Evolutionary conservation across 2,888 invertebrate genomes (phyloP), one percentile per base, ranked within the genome.

Genomic region (Lasius platythorax): DNA sequence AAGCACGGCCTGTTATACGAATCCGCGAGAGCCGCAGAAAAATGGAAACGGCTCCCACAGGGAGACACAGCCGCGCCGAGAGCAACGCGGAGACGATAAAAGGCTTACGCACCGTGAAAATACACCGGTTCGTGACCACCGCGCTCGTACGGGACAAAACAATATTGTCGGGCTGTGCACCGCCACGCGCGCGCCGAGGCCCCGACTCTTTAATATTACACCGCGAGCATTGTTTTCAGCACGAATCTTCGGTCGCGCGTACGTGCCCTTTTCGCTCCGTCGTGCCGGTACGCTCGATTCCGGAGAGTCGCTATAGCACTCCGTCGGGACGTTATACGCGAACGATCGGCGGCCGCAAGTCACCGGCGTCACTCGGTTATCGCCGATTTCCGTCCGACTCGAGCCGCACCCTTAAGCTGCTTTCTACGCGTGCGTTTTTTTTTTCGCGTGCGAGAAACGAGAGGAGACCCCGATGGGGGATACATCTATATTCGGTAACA

Each of bases 141-240:
- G 91, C 85, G 87, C 89, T 78, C 43, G 50, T 72, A 82, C 89
- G 88, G 93, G 92, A 93, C 92, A 93, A 94, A 94, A 94, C 94
- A 93, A 94, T 93, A 92, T 94, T 92, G 92, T 93, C 93, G 92
- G n/a, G 86, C 85, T 67, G 74, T 81, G 82, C 82, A 30, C 67
- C 72, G 87, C 78, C 82, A 86, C 85, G 81, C 84, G 82, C 84
- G 73, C 53, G 18, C n/a, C 53, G 53, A 53, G 68, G 75, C 84
- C 81, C 76, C 86, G 87, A 84, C 89, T 89, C 90, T 86, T 91
- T 91, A 89, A 91, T 92, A 92, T 92, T 93, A 92, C 91, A 91
- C 89, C 84, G 86, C 70, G 61, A 50, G 92, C 93, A 94, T 94
- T 94, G 94, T 94, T 94, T 93, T 88, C 87, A 91, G 92, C 93